Evolutionary conservation across 23 tunicate genomes (phyloP).

Genomic region (Styela plicata): DNA sequence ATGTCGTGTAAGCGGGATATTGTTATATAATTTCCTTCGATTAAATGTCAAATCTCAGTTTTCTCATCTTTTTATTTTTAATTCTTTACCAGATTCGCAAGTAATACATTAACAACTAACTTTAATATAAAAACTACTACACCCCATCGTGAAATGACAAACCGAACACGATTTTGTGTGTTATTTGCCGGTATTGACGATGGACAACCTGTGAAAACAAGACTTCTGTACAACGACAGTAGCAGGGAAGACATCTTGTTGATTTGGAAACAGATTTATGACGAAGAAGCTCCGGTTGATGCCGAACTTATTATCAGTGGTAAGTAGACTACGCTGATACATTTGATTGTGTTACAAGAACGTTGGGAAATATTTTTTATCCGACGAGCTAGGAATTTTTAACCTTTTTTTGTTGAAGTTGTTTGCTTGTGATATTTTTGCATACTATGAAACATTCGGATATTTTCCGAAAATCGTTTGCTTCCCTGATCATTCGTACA

Average conservation of each 20-base stretch:
- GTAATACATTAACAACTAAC: no score
- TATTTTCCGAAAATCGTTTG: no score
- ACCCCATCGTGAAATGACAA: slow-evolving; percentile 23
- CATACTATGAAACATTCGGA: neutral
- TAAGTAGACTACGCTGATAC: no score
- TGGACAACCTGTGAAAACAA: slow-evolving; percentile 45
- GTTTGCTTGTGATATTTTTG: neutral
- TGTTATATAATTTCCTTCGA: no score
- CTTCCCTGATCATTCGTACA: neutral
- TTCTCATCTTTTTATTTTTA: no score
- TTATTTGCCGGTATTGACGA: slow-evolving; percentile 64
- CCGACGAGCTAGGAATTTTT: neutral
- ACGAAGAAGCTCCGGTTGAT: slow-evolving; percentile 36
- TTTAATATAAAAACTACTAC: no score
- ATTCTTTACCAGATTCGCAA: no score
- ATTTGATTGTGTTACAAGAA: neutral
- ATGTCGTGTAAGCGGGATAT: no score
- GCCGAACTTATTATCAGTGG: slow-evolving; percentile 46
- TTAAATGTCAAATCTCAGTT: no score
- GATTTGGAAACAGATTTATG: slow-evolving; percentile 58
- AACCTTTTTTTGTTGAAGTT: slow-evolving; percentile 7
- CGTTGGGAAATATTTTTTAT: neutral
- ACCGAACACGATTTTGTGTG: slow-evolving; percentile 69
- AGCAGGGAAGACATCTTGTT: slow-evolving; percentile 43
- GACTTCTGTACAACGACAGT: slow-evolving; percentile 67